phyloP scores from a whole-genome alignment of 2,113 vertebrate species.

The Perognathus longimembris region DNA sequence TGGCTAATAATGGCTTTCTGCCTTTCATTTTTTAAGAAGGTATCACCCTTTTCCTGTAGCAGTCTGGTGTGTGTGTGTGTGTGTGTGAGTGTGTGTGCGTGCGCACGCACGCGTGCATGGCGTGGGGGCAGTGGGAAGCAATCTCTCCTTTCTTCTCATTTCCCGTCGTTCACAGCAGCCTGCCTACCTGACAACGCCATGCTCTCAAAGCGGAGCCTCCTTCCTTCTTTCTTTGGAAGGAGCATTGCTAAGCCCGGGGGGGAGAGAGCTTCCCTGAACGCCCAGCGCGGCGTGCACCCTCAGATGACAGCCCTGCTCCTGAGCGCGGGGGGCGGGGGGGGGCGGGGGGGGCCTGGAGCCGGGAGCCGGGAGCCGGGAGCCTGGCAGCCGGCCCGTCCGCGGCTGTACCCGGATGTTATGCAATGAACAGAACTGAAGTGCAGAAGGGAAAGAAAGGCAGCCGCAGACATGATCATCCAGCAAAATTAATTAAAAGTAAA shows the following conservation, averaged over 20 bases:
- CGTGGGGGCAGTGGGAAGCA: not conserved
- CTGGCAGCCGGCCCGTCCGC: constrained; percentile 28
- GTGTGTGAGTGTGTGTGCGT: not conserved
- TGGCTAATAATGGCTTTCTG: constrained; percentile 93
- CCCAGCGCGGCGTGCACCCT: too few relatives aligned
- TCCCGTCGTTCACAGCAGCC: constrained; percentile 72
- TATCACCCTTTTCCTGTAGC: constrained; percentile 77
- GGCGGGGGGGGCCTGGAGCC: too few relatives aligned
- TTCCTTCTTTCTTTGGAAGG: constrained; percentile 28
- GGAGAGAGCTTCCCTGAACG: too few relatives aligned
- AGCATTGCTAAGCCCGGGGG: not conserved
- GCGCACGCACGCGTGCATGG: not conserved
- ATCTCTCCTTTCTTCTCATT: not conserved
- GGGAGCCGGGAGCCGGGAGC: not conserved
- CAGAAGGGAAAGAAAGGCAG: constrained; percentile 3
- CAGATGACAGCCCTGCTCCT: constrained; percentile 55
- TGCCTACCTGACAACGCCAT: constrained; percentile 70
- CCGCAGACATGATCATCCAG: not conserved
- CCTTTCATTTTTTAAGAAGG: constrained; percentile 85
- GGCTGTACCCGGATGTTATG: constrained; percentile 58
- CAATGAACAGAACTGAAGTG: constrained; percentile 67
- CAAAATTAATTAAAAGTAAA: not conserved
- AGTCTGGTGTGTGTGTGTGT: constrained; percentile 37
- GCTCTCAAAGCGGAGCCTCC: constrained; percentile 64
- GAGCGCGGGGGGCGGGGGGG: constrained; percentile 46